Base-by-base conservation (phyloP, 2,888 invertebrate species). In the Arrhopalites spinosus region DNA sequence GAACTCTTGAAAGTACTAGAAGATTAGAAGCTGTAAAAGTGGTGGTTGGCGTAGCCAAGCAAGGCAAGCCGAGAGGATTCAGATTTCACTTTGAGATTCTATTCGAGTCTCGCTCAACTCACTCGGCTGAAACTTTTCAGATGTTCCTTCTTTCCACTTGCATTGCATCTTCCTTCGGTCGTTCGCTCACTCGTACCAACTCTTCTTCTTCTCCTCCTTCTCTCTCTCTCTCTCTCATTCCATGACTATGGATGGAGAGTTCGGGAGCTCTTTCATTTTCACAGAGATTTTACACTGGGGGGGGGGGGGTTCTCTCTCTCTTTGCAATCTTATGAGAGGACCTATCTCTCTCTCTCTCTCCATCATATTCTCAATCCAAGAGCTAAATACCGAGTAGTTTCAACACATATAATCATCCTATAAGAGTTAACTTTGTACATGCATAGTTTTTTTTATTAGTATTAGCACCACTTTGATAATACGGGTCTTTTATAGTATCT, bases 1-100 rank as follows among this genome's bases (percentile, higher is more conserved):
- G 59, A 74, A 74, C 74, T 74, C 74, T 75, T 75, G 75, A 75
- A 75, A 75, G 66, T 75, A 75, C 71, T 75, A 75, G 50, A 71
- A 75, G 75, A 75, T 75, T 75, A 75, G 75, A 75, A 53, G 71
- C 71, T 75, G 71, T 75, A 75, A 75, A 75, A 75, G 71, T 75
- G 75, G 71, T 70, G 72, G 72, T 72, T 53, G 50, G 50, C 15
- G 53, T 72, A 61, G 72, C 61, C 61, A 45, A 72, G 45, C 27
- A 75, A 64, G 67, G 76, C 43, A 63, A 73, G 76, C 36, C 56
- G 70, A 69, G 59, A 68, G 70, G 72, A 73, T 74, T 75, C 76
- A 71, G 76, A 75, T 75, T 78, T 78, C 78, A 78, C 70, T 74
- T 78, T 75, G 78, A 78, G 78, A 78, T 78, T 78, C 78, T 75